A percentile compares a stretch with the other conserved stretches of the same genome.
These are phyloP conservation scores for Cavia aperea DNA, from an alignment of 2,113 vertebrate species.

Conservation along the genomic window DNA sequence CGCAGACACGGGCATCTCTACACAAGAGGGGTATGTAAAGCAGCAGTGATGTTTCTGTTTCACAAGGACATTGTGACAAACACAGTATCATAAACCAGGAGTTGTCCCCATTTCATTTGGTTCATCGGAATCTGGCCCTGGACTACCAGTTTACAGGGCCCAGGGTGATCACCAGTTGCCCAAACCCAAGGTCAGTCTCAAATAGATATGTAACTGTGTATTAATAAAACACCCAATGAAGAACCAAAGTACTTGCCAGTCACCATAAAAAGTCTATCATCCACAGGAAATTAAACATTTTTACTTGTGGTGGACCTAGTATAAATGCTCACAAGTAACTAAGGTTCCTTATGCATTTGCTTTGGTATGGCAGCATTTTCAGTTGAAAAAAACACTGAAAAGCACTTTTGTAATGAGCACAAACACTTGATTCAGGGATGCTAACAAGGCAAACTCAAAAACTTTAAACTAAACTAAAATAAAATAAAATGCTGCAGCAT, in stretches of 20 bases:
- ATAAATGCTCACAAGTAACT: constrained; percentile 2
- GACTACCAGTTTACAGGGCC: not conserved
- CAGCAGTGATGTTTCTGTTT: not conserved
- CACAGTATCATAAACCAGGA: not conserved
- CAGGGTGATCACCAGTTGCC: not conserved
- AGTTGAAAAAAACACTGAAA: constrained; percentile 31
- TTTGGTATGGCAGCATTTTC: not conserved
- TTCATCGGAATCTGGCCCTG: constrained; percentile 16
- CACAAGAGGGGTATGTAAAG: not conserved
- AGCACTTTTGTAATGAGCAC: constrained; percentile 41
- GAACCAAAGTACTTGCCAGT: constrained; percentile 40
- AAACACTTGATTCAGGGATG: constrained; percentile 17
- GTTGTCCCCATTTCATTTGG: not conserved
- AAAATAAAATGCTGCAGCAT: constrained; percentile 2
- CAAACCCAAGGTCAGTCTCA: constrained; percentile 28
- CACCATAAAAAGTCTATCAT: constrained; percentile 40
- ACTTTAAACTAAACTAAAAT: not conserved
- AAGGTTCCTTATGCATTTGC: not conserved
- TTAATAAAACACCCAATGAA: constrained; percentile 62
- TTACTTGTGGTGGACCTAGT: constrained; percentile 34
- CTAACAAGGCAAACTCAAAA: not conserved
- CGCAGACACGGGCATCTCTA: not conserved
- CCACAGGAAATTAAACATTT: constrained; percentile 65
- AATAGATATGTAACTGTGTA: constrained; percentile 42
- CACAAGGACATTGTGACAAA: not conserved